A percentile compares a stretch with the other conserved stretches of the same genome.
Evolutionary conservation across 35 echinoderm and acorn worm genomes (phyloP).

Genomic region (Chiridota heheva): DNA sequence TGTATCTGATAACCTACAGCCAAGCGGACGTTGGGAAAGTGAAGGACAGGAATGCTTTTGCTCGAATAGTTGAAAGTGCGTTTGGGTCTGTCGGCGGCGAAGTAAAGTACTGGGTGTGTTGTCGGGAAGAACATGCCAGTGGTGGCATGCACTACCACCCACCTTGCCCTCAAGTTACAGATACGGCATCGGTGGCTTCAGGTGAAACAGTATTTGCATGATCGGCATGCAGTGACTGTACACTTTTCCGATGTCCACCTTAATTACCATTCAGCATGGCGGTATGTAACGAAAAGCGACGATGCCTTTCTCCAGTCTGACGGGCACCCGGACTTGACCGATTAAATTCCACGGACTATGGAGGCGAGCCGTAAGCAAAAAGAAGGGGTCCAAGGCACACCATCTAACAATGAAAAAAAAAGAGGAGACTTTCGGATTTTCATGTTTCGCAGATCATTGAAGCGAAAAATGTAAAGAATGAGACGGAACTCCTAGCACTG

Average conservation of each 20-base stretch:
- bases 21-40: too few relatives aligned
- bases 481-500: constrained; percentile 13
- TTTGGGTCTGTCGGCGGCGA: neutral
- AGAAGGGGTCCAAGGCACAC: neutral
- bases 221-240: neutral
- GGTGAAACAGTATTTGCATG: constrained; percentile 5
- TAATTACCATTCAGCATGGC: constrained; percentile 44
- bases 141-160: constrained; percentile 29
- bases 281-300: constrained; percentile 41
- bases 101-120: constrained; percentile 21
- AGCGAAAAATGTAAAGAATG: neutral
- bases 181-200: neutral
- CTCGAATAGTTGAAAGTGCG: neutral
- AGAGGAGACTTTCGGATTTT: neutral
- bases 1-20: too few relatives aligned
- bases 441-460: neutral
- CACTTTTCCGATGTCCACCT: constrained; percentile 36
- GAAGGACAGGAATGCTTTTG: too few relatives aligned
- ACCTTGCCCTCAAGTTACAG: constrained; percentile 26
- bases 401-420: neutral
- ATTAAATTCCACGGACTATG: neutral
- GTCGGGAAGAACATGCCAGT: neutral
- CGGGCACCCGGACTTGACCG: constrained; percentile 17
- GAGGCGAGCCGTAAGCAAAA: neutral
- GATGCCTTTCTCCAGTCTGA: neutral